Evolutionary conservation across 2,888 invertebrate genomes (phyloP).

Genomic region (Hirtodrosophila cameraria): DNA sequence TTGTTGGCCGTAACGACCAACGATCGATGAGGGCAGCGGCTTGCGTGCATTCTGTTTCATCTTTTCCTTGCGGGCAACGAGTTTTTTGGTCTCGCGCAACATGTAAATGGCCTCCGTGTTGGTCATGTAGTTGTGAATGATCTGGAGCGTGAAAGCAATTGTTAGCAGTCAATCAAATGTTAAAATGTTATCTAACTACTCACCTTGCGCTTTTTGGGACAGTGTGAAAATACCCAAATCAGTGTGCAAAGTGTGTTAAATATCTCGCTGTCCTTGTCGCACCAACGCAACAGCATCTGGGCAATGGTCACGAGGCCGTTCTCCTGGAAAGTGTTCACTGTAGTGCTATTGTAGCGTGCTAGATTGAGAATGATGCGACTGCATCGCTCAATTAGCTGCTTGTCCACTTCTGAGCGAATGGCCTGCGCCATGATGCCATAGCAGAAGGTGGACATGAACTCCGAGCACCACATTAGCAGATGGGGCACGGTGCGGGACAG

Average conservation of each 20-base stretch:
- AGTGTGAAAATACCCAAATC: constrained; percentile 87
- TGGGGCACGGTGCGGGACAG: constrained; percentile 83
- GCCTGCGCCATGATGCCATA: constrained; percentile 84
- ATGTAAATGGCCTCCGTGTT: constrained; percentile 83
- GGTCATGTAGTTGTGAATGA: constrained; percentile 83
- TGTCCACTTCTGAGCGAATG: constrained; percentile 84
- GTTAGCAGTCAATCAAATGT: background rate
- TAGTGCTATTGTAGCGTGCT: constrained; percentile 87
- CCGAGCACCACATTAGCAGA: constrained; percentile 80
- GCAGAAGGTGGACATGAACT: constrained; percentile 83
- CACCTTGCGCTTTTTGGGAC: constrained; percentile 81
- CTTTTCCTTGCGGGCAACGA: constrained; percentile 84
- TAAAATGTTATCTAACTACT: background rate
- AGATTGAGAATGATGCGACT: constrained; percentile 88
- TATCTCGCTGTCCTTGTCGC: constrained; percentile 87
- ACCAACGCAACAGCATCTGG: constrained; percentile 88
- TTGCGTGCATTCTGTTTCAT: constrained; percentile 83
- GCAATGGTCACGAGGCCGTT: constrained; percentile 87
- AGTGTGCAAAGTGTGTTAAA: constrained; percentile 88
- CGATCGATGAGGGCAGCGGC: constrained; percentile 19
- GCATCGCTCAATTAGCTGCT: constrained; percentile 83
- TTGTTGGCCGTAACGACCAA: constrained; percentile 43
- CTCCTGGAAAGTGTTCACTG: constrained; percentile 86
- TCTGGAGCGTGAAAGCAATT: constrained; percentile 58
- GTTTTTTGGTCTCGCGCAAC: constrained; percentile 83